Percentiles rank a stretch among this genome's conserved stretches.
Conservation (phyloP, 2,888 invertebrate species). For the Chrysomela aeneicollis region DNA sequence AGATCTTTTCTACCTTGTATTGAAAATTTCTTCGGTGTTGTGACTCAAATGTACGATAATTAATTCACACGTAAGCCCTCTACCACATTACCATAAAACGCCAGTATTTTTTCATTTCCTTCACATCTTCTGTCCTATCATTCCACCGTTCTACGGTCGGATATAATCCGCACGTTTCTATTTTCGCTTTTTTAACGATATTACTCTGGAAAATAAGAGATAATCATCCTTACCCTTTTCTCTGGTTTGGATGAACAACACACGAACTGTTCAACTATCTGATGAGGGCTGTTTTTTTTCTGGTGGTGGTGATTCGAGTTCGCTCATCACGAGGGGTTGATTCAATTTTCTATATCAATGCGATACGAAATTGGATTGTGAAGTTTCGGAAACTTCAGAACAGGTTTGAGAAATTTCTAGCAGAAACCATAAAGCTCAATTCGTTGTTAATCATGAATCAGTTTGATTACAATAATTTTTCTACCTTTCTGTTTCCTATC, state of each 20-base stretch:
- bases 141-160: not conserved
- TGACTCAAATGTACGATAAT: too few relatives aligned
- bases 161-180: conserved; percentile 20
- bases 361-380: not conserved
- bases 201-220: conserved; percentile 23
- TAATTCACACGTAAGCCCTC: too few relatives aligned
- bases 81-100: too few relatives aligned
- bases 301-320: not conserved
- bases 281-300: conserved; percentile 3
- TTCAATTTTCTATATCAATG: not conserved
- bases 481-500: too few relatives aligned
- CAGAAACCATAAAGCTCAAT: too few relatives aligned
- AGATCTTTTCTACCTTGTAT: too few relatives aligned
- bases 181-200: conserved; percentile 15
- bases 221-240: conserved; percentile 20
- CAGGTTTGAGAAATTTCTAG: not conserved
- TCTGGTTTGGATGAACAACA: conserved; percentile 11
- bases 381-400: not conserved
- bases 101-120: too few relatives aligned
- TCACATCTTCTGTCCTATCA: too few relatives aligned
- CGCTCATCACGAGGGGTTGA: not conserved
- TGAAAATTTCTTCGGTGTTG: too few relatives aligned
- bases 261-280: conserved; percentile 4
- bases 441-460: too few relatives aligned
- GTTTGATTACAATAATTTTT: too few relatives aligned